Evolutionary conservation across 2,797 vertebrate species (phyloP), one percentile per base, ranked within the genome.

Genomic region (Eulemur coronatus): DNA sequence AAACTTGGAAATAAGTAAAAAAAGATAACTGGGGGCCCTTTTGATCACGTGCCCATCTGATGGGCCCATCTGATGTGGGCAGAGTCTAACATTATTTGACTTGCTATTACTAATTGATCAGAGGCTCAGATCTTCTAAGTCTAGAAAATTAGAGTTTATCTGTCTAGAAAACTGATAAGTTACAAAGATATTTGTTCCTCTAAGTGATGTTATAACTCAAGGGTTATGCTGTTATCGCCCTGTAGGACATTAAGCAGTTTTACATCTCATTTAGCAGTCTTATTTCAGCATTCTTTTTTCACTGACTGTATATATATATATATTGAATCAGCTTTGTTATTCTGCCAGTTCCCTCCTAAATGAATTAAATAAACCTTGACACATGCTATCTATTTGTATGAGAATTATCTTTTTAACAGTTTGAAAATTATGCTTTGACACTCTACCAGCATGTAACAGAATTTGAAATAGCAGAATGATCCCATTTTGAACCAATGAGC

Each of bases 281-380:
- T 72, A 73, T 46, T 67, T 73, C 79, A 84, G 33, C 84, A 46
- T 59, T 94, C 17, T 86, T 94, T 73, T 80, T 73, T 65, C 69
- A 59, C 55, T 69, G 35, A 82, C 11, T 22, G 9, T 55, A 55
- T 20, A 20, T 48, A 13, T 48, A 18, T 46, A 67, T 35, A 85
- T 61, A 78, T 11, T 35, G 20, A 73, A 43, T 91, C 82, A 41
- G 24, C 63, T 84, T 89, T 86, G 63, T 79, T 80, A 75, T 91
- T 81, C 69, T 91, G 57, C 73, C 84, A 87, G 13, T 59, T 85
- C 20, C 67, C n/a, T 92, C 69, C 63, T 73, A 91, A 94, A 92
- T 92, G 46, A 89, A 82, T 84, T 87, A 79, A 90, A 86, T 65
- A 88, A 87, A 85, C 59, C 48, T 84, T 88, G 72, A 35, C 41